These are phyloP conservation scores for Struthidea cinerea DNA, from an alignment of 2,113 vertebrate species.

Conservation along the genomic window DNA sequence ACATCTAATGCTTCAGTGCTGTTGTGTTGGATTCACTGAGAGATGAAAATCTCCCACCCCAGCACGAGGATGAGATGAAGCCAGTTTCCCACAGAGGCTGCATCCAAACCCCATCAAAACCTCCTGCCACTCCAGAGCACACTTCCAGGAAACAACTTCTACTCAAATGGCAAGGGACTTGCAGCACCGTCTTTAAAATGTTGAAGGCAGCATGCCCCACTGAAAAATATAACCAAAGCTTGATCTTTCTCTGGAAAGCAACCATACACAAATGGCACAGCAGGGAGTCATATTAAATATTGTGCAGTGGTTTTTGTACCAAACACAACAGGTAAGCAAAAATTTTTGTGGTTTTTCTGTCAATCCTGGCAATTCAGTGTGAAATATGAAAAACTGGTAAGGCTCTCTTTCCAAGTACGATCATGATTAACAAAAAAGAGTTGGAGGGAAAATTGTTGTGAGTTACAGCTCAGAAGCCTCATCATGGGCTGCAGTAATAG, in stretches of 20 bases:
- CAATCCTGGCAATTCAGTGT: neutral
- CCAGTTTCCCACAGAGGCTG: neutral
- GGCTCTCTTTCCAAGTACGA: neutral
- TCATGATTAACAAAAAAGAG: neutral
- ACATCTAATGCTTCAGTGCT: neutral
- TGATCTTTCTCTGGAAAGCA: neutral
- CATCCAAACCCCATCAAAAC: neutral
- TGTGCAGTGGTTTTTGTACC: neutral
- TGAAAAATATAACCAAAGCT: neutral
- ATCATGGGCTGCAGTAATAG: neutral
- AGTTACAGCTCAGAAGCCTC: neutral
- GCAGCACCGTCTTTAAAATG: neutral
- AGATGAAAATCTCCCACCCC: neutral
- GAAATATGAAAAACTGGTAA: neutral
- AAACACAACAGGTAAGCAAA: neutral
- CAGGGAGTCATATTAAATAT: neutral
- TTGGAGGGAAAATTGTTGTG: neutral
- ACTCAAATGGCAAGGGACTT: neutral
- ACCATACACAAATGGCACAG: neutral
- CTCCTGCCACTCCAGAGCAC: neutral
- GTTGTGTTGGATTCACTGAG: neutral
- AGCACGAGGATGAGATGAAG: accelerated
- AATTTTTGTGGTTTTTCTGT: neutral
- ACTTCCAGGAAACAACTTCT: neutral
- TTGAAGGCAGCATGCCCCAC: neutral